Base-by-base conservation (phyloP, 2,888 invertebrate species). In the Acleris cristana region DNA sequence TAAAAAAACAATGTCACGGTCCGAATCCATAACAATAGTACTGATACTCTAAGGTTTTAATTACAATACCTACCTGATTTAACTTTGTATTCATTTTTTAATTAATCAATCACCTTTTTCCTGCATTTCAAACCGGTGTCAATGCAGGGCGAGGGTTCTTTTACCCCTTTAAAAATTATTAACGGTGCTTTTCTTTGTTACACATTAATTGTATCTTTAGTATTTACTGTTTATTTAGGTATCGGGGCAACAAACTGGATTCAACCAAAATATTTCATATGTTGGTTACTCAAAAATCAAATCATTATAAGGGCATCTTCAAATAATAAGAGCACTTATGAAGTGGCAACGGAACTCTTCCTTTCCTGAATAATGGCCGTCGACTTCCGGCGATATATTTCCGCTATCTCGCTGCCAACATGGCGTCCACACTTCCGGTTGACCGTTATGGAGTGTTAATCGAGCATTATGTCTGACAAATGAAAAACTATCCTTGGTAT, bases 391-490 rank as follows among this genome's bases (percentile, higher is more conserved):
- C 81, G 87, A 91, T 92, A 91, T 92, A 91, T 92, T 92, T 91
- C 91, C 90, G 88, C 89, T 92, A 92, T 92, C 92, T 89, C 83
- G 78, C 79, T 81, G 81, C 84, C 89, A 88, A 85, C 84, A 87
- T 88, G 89, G 90, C 89, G 85, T 79, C 87, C 84, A 79, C 76
- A 82, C 86, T 83, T 91, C 90, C 92, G 87, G 80, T 85, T 90
- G 90, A 89, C 91, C 91, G 87, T 89, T 91, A 89, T 87, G 84
- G 86, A 88, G 90, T 92, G 90, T 89, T 91, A 91, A 92, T 91
- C 89, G 91, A 88, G 89, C 90, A 87, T 90, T 88, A 85, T 86
- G 88, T 86, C 86, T 85, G 81, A 73, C 72, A 84, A 82, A 87
- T 90, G 91, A 90, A 90, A 91, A 90, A 90, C 87, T 90, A 89